Base-by-base conservation (phyloP, 2,888 invertebrate genomes). In the Syrista parreyssii region DNA sequence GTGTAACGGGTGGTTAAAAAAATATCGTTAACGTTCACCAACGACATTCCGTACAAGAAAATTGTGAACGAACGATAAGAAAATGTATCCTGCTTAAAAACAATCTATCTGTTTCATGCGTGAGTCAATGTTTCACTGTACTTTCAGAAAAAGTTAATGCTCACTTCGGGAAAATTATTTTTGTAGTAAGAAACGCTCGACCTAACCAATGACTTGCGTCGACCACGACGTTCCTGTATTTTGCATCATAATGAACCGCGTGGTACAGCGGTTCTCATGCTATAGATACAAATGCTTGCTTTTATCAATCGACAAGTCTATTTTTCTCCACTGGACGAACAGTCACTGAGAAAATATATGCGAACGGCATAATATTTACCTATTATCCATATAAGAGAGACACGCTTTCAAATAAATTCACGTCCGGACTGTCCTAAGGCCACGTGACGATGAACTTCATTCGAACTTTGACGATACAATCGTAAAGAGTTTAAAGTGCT, bases 151-250 rank as follows among this genome's bases (percentile, higher is more conserved):
- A 55, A 9, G 15, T 23, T 15, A 23, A 9, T 55, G 34, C 9
- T 34, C 34, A 23, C 9, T 9, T 55, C 15, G 9, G 0, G 9
- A 55, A 23, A 55, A 0, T 55, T 23, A 9, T 55, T 23, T 55
- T 23, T 55, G 23, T 23, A 55, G 23, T 23, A 55, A 23, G 23
- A 55, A 55, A 23, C 23, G 55, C 9, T 55, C 55, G 23, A 9
- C 23, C 23, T 23, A 9, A 55, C 68, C 80, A 84, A 84, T 87
- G 86, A 86, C 85, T 86, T 86, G 86, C 87, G 81, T 80, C 77
- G 84, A 82, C 73, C 75, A 77, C 40, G 23, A 78, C 75, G 32
- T 9, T 11, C 75, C 9, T 79, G 75, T 78, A 79, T 81, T 85
- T 87, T 82, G 81, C 83, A 87, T 87, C 76, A 68, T 81, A 85